Evolutionary conservation across 2,888 invertebrate genomes (phyloP).

Genomic region (Lutraria lutraria): DNA sequence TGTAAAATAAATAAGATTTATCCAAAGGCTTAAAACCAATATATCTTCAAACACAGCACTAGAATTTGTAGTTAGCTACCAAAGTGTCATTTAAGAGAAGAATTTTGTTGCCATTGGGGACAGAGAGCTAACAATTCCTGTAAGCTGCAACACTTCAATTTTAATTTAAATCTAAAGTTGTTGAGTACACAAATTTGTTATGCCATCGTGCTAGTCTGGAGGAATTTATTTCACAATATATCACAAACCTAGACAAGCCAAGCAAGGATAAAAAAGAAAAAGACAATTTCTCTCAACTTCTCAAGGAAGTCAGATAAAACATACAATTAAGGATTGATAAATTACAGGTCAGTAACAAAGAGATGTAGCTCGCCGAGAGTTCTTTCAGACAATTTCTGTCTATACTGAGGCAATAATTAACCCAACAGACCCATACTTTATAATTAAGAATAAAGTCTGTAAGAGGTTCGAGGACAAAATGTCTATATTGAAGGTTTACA

Average conservation of each 20-base stretch:
- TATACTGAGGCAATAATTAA: background rate
- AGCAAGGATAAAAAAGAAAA: background rate
- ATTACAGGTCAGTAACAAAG: background rate
- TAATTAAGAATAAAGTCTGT: background rate
- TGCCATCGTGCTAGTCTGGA: background rate
- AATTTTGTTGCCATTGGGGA: no score
- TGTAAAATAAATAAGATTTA: no score
- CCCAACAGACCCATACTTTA: background rate
- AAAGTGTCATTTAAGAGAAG: no score
- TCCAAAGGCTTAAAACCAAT: no score
- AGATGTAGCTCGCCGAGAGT: background rate
- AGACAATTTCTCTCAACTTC: background rate
- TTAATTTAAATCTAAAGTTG: no score
- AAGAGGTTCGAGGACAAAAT: background rate
- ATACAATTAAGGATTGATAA: background rate
- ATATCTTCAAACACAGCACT: no score
- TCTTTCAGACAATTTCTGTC: background rate
- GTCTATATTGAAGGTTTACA: background rate
- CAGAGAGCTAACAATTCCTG: no score
- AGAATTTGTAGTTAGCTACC: no score
- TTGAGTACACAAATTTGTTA: no score
- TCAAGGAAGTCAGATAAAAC: background rate
- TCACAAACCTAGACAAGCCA: background rate
- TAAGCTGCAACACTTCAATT: no score
- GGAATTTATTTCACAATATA: background rate